Evolutionary conservation across 2,888 invertebrate species (phyloP), one percentile per base, ranked within the genome.

Genomic region (Amiota minor): DNA sequence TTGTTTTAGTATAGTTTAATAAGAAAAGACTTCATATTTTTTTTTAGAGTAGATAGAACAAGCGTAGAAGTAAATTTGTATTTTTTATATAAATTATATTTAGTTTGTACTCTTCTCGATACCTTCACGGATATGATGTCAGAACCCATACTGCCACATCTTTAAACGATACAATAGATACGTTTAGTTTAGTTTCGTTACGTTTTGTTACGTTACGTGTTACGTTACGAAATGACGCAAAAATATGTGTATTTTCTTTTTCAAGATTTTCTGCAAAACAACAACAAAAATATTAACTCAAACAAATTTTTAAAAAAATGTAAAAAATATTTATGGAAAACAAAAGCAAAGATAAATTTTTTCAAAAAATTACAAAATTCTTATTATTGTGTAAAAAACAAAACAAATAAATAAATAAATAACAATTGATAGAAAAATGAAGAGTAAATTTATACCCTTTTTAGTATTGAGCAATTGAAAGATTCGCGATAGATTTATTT

Each of bases 211-310:
- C 55, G 56, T 70, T 70, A 70, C 45, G 49, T 35, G 35, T 35
- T 53, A 69, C n/a, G 56, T 72, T 72, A 49, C 59, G 72, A 68
- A 68, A 72, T 72, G 72, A 72, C 72, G 68, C 72, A 72, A 72
- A 67, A 68, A 67, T 73, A 71, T 65, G 82, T 81, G 82, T 56
- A 35, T 56, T 80, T 84, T 81, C 85, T 77, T 86, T 85, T 81
- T 81, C 83, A 86, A 84, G 82, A 50, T 83, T 83, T 85, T 87
- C 88, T 88, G 88, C 82, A 87, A 88, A 88, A 87, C 84, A 87
- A 84, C 83, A 81, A 83, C 64, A 61, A 61, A 68, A 68, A 68
- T 68, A 12, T 72, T 69, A 69, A 69, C 65, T 72, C 50, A 45
- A 68, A 71, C 14, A 62, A 56, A 61, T 71, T 71, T 14, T 14